Conservation (phyloP, 2,888 invertebrate species). For the Orthosia incerta region DNA sequence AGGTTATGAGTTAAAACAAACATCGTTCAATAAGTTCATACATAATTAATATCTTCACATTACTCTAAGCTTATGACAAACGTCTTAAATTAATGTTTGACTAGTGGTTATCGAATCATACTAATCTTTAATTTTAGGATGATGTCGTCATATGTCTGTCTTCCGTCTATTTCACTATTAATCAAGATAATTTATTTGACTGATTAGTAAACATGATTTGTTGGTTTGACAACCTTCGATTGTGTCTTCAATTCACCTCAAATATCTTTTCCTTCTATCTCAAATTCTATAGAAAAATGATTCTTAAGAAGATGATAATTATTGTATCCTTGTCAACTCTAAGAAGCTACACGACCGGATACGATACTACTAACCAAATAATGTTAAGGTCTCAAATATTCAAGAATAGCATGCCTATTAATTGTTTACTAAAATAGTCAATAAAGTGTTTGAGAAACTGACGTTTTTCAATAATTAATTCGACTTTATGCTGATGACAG, state of each 20-base stretch:
- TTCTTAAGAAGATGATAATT: conserved; percentile 20
- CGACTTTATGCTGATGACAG: not conserved
- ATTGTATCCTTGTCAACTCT: conserved; percentile 31
- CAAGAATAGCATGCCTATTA: not conserved
- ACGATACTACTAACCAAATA: conserved; percentile 25
- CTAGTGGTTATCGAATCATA: conserved; percentile 27
- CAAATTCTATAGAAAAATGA: not conserved
- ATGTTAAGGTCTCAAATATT: conserved; percentile 25
- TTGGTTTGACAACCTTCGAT: conserved; percentile 21
- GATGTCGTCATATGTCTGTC: conserved; percentile 40
- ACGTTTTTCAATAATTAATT: conserved; percentile 15
- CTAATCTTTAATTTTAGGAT: conserved; percentile 33
- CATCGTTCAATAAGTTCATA: conserved; percentile 6
- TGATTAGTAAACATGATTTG: conserved; percentile 14
- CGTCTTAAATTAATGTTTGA: conserved; percentile 36
- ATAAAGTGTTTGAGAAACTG: conserved; percentile 4
- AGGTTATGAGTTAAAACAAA: not conserved
- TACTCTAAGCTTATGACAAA: conserved; percentile 27
- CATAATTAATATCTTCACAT: conserved; percentile 31
- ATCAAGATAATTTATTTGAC: conserved; percentile 30
- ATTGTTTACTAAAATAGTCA: conserved; percentile 13
- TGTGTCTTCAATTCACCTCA: not conserved
- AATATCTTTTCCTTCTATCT: not conserved
- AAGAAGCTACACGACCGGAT: conserved; percentile 19
- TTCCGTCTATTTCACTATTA: conserved; percentile 37